Percentiles rank a stretch among this genome's conserved stretches.
phyloP scores from a whole-genome alignment of 1,140 invertebrate genomes.

The Drosophila novamexicana region DNA sequence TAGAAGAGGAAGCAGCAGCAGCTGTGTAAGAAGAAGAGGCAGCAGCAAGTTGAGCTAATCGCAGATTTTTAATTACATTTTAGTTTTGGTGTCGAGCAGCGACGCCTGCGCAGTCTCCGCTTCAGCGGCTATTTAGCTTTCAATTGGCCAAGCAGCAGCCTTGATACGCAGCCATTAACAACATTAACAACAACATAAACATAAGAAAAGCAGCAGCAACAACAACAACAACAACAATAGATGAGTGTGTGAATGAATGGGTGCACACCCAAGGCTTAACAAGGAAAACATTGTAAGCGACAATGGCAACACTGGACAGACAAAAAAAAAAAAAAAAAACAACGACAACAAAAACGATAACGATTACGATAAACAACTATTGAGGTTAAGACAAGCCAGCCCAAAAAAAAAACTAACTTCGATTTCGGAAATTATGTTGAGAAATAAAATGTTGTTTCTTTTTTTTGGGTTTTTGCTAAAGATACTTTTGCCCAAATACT shows the following conservation, averaged over 20 bases:
- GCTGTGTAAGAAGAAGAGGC: neutral
- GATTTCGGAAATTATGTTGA: neutral
- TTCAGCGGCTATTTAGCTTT: constrained; percentile 54
- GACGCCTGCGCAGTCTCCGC: constrained; percentile 48
- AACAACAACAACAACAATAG: constrained; percentile 18
- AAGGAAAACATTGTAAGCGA: constrained; percentile 20
- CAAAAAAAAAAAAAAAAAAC: constrained; percentile 8
- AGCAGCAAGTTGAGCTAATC: constrained; percentile 35
- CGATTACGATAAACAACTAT: constrained; percentile 1
- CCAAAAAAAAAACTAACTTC: neutral
- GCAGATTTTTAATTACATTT: constrained; percentile 48
- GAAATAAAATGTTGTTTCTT: no score
- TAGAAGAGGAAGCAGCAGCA: constrained; percentile 2
- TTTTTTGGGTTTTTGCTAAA: no score
- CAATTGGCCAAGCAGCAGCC: constrained; percentile 36
- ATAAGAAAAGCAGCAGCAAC: constrained; percentile 2
- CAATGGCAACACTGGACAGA: constrained; percentile 6
- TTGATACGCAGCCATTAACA: constrained; percentile 54
- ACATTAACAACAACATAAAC: constrained; percentile 29
- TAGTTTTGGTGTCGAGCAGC: constrained; percentile 54
- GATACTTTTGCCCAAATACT: no score
- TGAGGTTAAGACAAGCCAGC: neutral
- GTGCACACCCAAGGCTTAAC: constrained; percentile 13
- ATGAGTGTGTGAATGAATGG: constrained; percentile 23
- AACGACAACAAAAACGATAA: constrained; percentile 23